These are phyloP conservation scores for Probosciger aterrimus DNA, from an alignment of 2,113 vertebrate genomes.

Conservation along the genomic window DNA sequence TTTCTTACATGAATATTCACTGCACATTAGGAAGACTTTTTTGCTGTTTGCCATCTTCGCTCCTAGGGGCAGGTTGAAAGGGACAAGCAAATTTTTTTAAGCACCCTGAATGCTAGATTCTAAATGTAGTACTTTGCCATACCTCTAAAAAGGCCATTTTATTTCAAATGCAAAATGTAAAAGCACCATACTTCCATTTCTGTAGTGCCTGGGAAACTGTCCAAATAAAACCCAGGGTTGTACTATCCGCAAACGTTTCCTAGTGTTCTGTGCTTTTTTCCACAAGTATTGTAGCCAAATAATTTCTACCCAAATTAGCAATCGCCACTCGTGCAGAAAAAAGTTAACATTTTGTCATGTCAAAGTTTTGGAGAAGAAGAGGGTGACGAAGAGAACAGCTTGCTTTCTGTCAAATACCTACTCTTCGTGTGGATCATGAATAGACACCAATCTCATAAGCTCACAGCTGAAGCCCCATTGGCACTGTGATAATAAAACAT, in stretches of 20 bases:
- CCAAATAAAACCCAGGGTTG: constrained; percentile 29
- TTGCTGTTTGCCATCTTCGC: neutral
- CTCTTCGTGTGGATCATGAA: neutral
- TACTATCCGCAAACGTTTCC: neutral
- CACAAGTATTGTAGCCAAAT: neutral
- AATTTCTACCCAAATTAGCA: constrained; percentile 14
- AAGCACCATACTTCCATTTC: neutral
- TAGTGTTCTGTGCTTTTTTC: neutral
- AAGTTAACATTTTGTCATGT: neutral
- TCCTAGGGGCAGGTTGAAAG: neutral
- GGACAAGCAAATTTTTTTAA: neutral
- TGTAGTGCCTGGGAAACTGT: neutral
- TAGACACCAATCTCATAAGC: neutral
- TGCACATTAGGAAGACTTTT: neutral
- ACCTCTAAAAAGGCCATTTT: neutral
- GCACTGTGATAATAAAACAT: neutral
- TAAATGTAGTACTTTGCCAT: neutral
- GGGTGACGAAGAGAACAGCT: neutral
- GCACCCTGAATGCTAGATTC: neutral
- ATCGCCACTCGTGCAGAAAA: neutral
- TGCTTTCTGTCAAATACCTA: neutral
- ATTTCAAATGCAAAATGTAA: neutral
- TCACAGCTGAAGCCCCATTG: neutral
- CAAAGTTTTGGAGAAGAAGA: neutral
- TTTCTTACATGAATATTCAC: neutral